Evolutionary conservation across 1,140 invertebrate genomes (phyloP).

Genomic region (Archivesica marissinica): DNA sequence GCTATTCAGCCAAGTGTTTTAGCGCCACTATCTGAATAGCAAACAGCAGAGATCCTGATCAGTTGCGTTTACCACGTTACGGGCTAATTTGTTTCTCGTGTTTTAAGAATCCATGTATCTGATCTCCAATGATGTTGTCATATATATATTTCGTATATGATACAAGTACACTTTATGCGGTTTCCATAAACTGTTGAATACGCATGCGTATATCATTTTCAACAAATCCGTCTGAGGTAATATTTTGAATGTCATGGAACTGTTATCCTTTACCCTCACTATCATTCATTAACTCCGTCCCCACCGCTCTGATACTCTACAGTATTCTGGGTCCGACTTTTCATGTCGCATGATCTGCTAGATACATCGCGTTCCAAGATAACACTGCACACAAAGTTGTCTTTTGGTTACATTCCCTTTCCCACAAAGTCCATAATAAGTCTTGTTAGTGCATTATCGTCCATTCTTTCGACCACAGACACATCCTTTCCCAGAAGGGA

Average conservation of each 20-base stretch:
- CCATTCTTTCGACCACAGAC: constrained; percentile 32
- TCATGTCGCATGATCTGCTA: not conserved
- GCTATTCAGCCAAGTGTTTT: no score
- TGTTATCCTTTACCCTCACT: no score
- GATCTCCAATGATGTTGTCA: no score
- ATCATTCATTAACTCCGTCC: not conserved
- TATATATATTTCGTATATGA: no score
- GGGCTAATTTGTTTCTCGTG: no score
- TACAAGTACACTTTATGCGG: no score
- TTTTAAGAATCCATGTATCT: no score
- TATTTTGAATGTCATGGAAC: constrained; percentile 5
- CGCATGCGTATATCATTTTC: not conserved
- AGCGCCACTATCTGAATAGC: no score
- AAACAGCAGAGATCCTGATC: no score
- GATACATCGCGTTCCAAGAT: not conserved
- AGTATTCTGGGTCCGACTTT: not conserved
- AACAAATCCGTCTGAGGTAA: not conserved
- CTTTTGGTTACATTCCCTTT: not conserved
- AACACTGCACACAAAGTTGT: not conserved
- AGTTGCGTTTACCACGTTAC: no score
- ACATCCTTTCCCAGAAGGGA: constrained; percentile 47
- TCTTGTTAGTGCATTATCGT: constrained; percentile 36
- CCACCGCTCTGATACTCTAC: no score
- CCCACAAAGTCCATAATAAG: constrained; percentile 56
- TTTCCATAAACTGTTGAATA: no score